Conservation (phyloP, 2,113 vertebrate genomes). For the Labeo rohita region DNA sequence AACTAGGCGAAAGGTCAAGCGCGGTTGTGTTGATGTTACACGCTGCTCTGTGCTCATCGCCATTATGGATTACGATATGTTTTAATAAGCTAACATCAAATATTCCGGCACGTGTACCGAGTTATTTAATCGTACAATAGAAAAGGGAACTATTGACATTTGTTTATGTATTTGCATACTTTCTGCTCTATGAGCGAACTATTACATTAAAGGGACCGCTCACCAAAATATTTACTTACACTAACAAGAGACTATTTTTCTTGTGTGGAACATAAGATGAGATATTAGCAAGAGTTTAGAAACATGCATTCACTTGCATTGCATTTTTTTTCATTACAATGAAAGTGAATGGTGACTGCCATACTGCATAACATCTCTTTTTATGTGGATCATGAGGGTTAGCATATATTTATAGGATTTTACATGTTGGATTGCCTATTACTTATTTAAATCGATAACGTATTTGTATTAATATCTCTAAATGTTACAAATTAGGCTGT, state of each 20-base stretch:
- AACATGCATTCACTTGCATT: background rate
- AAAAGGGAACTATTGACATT: background rate
- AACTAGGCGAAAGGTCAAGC: slow-evolving; percentile 82
- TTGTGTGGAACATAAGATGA: background rate
- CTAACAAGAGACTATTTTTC: background rate
- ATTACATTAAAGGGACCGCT: background rate
- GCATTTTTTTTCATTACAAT: background rate
- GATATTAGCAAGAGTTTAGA: background rate
- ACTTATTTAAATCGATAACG: too few relatives aligned
- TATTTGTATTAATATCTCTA: background rate
- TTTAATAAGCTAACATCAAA: background rate
- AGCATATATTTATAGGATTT: background rate
- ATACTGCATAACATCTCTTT: background rate
- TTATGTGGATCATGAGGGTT: background rate
- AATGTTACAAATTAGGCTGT: background rate
- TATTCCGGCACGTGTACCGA: background rate
- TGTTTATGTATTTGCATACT: background rate
- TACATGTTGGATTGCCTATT: background rate
- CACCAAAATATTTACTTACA: background rate
- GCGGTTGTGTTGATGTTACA: slow-evolving; percentile 24
- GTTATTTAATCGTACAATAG: background rate
- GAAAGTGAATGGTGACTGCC: background rate
- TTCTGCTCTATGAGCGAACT: background rate
- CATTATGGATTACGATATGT: background rate
- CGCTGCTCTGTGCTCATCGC: background rate